phyloP scores from a whole-genome alignment of 2,797 vertebrate genomes.

The Falco rusticolus region DNA sequence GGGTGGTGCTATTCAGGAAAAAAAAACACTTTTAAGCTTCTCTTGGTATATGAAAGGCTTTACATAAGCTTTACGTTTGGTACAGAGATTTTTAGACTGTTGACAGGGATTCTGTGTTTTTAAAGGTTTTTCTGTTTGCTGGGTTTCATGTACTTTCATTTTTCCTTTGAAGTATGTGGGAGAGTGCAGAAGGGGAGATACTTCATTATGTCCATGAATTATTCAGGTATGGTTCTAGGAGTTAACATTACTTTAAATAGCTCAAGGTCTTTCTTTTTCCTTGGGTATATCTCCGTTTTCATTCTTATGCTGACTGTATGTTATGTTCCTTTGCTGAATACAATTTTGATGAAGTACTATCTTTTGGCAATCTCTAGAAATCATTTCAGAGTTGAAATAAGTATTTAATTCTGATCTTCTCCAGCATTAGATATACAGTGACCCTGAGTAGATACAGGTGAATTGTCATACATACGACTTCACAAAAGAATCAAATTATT shows the following conservation, averaged over 20 bases:
- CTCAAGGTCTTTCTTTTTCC: constrained; percentile 66
- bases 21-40: neutral
- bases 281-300: constrained; percentile 52
- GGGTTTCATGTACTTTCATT: constrained; percentile 52
- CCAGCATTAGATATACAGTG: constrained; percentile 15
- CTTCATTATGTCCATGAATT: constrained; percentile 72
- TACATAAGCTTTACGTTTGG: constrained; percentile 27
- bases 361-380: constrained; percentile 46
- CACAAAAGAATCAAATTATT: neutral
- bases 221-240: constrained; percentile 60
- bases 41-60: constrained; percentile 34
- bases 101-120: constrained; percentile 37
- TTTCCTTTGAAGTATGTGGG: constrained; percentile 65
- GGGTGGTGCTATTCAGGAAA: constrained; percentile 1
- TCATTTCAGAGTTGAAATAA: constrained; percentile 47
- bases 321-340: constrained; percentile 30
- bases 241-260: constrained; percentile 69
- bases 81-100: constrained; percentile 18
- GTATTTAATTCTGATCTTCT: constrained; percentile 62
- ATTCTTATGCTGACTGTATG: constrained; percentile 46
- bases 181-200: constrained; percentile 55
- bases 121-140: constrained; percentile 43
- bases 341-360: constrained; percentile 59
- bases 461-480: constrained; percentile 7
- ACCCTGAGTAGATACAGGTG: constrained; percentile 13